These are phyloP conservation scores for Abscondita cerata DNA, from an alignment of 2,888 invertebrate species.

Conservation along the genomic window DNA sequence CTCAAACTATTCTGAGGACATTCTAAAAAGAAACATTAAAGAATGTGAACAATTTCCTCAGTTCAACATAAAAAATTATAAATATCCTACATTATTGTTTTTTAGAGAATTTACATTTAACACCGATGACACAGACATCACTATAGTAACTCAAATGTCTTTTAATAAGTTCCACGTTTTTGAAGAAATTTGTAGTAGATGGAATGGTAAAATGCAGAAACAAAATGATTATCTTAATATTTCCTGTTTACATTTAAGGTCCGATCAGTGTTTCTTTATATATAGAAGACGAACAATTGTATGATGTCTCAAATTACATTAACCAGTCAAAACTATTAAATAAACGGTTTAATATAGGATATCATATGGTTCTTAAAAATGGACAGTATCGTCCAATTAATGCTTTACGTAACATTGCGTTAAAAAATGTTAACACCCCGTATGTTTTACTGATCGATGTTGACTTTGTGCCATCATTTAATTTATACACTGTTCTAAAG, in stretches of 20 bases:
- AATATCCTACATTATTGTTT: constrained; percentile 75
- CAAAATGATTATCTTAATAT: not conserved
- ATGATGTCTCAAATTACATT: constrained; percentile 61
- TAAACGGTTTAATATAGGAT: constrained; percentile 81
- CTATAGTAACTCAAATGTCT: constrained; percentile 81
- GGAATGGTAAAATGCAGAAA: constrained; percentile 69
- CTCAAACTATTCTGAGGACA: no score
- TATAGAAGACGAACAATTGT: constrained; percentile 86
- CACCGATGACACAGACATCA: constrained; percentile 73
- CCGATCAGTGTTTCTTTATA: constrained; percentile 88
- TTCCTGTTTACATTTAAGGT: constrained; percentile 59
- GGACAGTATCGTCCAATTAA: constrained; percentile 90
- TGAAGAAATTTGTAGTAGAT: constrained; percentile 81
- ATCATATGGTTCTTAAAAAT: constrained; percentile 89
- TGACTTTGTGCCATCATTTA: constrained; percentile 87
- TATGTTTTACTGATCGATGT: constrained; percentile 88
- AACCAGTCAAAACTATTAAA: constrained; percentile 73
- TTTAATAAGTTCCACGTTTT: constrained; percentile 79
- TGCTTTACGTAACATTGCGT: constrained; percentile 84
- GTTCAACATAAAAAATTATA: no score
- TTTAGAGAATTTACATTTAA: constrained; percentile 79
- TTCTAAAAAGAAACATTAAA: no score
- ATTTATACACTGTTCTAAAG: constrained; percentile 76
- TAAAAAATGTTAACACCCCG: constrained; percentile 79
- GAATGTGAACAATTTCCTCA: no score